phyloP scores from a whole-genome alignment of 2,888 invertebrate genomes.

The Lasius platythorax region DNA sequence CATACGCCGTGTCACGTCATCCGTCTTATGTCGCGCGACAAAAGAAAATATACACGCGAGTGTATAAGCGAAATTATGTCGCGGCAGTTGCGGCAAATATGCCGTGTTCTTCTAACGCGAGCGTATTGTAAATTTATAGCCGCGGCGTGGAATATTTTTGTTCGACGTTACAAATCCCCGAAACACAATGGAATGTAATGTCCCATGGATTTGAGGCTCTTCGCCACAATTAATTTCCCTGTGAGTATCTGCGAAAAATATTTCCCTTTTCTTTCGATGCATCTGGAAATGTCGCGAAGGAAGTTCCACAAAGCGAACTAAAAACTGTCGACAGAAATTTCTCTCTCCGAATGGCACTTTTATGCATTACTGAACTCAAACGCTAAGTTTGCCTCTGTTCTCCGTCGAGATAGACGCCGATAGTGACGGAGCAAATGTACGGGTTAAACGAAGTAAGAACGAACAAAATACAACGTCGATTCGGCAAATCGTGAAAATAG shows the following conservation, averaged over 20 bases:
- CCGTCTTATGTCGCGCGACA: slow-evolving; percentile 64
- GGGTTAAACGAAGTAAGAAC: slow-evolving; percentile 48
- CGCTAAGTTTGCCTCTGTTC: slow-evolving; percentile 57
- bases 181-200: not conserved
- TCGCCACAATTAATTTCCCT: not conserved
- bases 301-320: slow-evolving; percentile 42
- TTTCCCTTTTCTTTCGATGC: not conserved
- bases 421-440: slow-evolving; percentile 52
- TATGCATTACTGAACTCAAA: slow-evolving; percentile 54
- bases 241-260: not conserved
- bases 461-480: slow-evolving; percentile 54
- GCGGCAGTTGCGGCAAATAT: slow-evolving; percentile 4
- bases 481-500: slow-evolving; percentile 65
- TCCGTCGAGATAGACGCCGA: slow-evolving; percentile 61
- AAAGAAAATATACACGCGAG: slow-evolving; percentile 45
- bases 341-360: slow-evolving; percentile 37
- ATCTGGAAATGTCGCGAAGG: not conserved
- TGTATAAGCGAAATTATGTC: slow-evolving; percentile 51
- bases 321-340: slow-evolving; percentile 48
- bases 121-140: slow-evolving; percentile 9
- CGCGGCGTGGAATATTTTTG: not conserved
- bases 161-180: not conserved
- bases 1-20: slow-evolving; percentile 59
- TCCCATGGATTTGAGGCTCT: not conserved
- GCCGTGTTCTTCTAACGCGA: slow-evolving; percentile 4